Evolutionary conservation across 2,113 vertebrate genomes (phyloP), one percentile per base, ranked within the genome.

Genomic region (Nestor notabilis): DNA sequence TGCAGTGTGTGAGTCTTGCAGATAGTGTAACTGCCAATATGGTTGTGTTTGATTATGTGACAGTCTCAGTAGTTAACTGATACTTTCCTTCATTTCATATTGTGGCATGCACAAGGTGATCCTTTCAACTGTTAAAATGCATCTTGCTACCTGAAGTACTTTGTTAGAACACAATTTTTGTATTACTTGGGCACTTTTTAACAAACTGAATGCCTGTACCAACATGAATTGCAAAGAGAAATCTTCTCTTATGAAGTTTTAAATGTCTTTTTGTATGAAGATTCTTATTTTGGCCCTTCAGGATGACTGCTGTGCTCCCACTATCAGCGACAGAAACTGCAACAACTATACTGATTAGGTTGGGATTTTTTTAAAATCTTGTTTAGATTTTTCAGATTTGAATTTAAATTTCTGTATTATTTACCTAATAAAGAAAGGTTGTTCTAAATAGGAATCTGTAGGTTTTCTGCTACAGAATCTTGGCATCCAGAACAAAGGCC

Each of bases 401-500:
- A 31, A 55, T 97, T 91, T 55, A 75, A 86, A 83, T 31, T 43
- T 78, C 35, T 75, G 10, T 63, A 35, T 74, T 80, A 55, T 7
- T 77, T 85, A 70, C 31, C 16, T 25, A 28, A 41, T 80, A 86
- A 58, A 17, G 33, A 58, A 72, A 80, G 17, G 29, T 75, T 78
- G 29, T 86, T 56, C 27, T 31, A 37, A 81, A 64, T 47, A 92
- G 60, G 75, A 89, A 61, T 78, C 29, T 17, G 23, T 87, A 76
- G 37, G 5, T 61, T 89, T 96, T 96, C 44, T 87, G 39, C 52
- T 79, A 56, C 56, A 69, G 65, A 82, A 76, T 55, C 69, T 85
- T 90, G 70, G 81, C 81, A 76, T 72, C 44, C 31, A 49, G 69
- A 93, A 93, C 84, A 96, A 91, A 93, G 66, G 58, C 75, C 23